Conservation (phyloP, 2,797 vertebrate genomes). For the Paramormyrops hopkinsi region DNA sequence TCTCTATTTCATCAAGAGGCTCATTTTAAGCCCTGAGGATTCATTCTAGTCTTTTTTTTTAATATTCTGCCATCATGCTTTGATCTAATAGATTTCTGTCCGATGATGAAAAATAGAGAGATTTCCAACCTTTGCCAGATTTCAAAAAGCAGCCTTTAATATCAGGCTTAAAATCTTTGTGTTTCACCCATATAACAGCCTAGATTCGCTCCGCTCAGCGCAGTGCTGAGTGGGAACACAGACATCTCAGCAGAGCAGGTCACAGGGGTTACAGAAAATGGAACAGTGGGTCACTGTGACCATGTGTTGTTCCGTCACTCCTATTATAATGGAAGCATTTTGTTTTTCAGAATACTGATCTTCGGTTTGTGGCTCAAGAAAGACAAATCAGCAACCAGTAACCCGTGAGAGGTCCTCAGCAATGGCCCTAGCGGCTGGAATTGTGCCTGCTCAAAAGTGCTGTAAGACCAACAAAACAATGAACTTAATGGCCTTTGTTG, state of each 20-base stretch:
- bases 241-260: neutral
- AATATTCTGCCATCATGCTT: neutral
- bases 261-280: neutral
- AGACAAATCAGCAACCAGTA: neutral
- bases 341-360: neutral
- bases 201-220: neutral
- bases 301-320: neutral
- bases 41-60: neutral
- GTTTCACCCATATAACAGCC: neutral
- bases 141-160: slow-evolving; percentile 8
- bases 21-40: neutral
- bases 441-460: neutral
- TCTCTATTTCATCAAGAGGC: slow-evolving; percentile 36
- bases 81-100: slow-evolving; percentile 4
- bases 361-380: neutral
- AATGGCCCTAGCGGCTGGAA: neutral
- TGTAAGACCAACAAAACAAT: neutral
- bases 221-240: neutral
- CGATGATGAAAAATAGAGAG: slow-evolving; percentile 5
- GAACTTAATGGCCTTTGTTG: neutral
- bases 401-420: neutral
- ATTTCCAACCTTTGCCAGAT: neutral
- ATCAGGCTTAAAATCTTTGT: neutral
- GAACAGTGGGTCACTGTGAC: neutral
- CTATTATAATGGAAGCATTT: neutral